A percentile compares a stretch with the other conserved stretches of the same genome.
Evolutionary conservation across 2,797 vertebrate species (phyloP).

Genomic region (Platalea minor): DNA sequence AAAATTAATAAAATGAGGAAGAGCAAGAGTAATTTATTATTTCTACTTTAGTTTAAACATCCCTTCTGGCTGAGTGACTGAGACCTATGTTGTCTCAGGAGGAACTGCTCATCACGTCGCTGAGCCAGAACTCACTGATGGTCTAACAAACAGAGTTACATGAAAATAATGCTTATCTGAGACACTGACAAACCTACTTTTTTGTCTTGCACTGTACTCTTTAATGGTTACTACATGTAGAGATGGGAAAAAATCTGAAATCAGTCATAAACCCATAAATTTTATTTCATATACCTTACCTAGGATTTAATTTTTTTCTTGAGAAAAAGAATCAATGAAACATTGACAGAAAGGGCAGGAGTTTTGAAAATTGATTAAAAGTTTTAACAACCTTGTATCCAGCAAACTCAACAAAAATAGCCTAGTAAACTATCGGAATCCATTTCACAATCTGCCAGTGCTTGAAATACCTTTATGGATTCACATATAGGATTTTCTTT

Average conservation of each 20-base stretch:
- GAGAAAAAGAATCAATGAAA: neutral
- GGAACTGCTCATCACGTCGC: neutral
- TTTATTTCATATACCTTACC: neutral
- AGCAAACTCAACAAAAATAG: neutral
- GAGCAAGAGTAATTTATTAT: neutral
- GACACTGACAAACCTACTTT: neutral
- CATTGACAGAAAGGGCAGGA: neutral
- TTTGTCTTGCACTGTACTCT: neutral
- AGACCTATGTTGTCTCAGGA: neutral
- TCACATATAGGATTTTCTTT: neutral
- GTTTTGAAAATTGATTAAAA: neutral
- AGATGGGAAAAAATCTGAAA: neutral
- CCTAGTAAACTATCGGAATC: neutral
- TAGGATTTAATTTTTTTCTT: neutral
- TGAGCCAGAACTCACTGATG: neutral
- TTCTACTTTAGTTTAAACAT: neutral
- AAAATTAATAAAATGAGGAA: neutral
- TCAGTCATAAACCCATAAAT: neutral
- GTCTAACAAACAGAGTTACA: neutral
- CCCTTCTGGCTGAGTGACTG: neutral
- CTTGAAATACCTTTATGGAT: neutral
- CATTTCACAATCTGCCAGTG: neutral
- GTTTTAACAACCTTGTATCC: neutral
- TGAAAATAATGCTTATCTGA: neutral
- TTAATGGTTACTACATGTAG: neutral